Evolutionary conservation across 2,888 invertebrate genomes (phyloP), one percentile per base, ranked within the genome.

Genomic region (Apomyelois bistriatella): DNA sequence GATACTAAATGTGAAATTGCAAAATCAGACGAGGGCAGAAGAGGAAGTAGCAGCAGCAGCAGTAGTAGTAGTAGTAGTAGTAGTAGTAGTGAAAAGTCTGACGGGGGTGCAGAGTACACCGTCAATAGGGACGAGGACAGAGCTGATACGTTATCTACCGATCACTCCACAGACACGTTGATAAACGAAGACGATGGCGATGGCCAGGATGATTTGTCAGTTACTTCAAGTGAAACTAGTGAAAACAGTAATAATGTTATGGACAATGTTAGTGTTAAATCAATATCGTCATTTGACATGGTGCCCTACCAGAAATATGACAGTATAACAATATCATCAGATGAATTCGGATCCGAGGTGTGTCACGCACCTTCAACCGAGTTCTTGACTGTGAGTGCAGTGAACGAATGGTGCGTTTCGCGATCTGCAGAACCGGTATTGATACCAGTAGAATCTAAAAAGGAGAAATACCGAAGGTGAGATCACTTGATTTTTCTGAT

Each of bases 391-490:
- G 87, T 90, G 71, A 88, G 89, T 85, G 88, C 90, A 74, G 88
- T 90, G 74, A 90, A 90, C 73, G 89, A 89, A 70, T 90, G 89
- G 87, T 89, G 89, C 75, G 79, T 89, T 62, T 78, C 86, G 63
- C 84, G 85, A 73, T 82, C 86, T 53, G 66, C 71, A 58, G 82
- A 84, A 74, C 83, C 87, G 70, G 78, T 82, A 70, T 76, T 85
- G 66, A 68, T 88, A 66, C 86, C 83, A 56, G 80, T 84, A 64
- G 86, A 89, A 82, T 79, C 85, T 32, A 90, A 90, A 81, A 88
- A 87, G 77, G 90, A 90, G 71, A 91, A 90, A 76, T 90, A 90
- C 81, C 78, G 86, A 78, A 89, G 90, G 90, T 91, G 78, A 86
- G 86, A 78, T 69, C 59, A 69, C 64, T 71, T 35, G 46, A 32